Percentiles rank a stretch among this genome's conserved stretches.
Conservation (phyloP, 2,888 invertebrate species). For the Pristionchus entomophagus region DNA sequence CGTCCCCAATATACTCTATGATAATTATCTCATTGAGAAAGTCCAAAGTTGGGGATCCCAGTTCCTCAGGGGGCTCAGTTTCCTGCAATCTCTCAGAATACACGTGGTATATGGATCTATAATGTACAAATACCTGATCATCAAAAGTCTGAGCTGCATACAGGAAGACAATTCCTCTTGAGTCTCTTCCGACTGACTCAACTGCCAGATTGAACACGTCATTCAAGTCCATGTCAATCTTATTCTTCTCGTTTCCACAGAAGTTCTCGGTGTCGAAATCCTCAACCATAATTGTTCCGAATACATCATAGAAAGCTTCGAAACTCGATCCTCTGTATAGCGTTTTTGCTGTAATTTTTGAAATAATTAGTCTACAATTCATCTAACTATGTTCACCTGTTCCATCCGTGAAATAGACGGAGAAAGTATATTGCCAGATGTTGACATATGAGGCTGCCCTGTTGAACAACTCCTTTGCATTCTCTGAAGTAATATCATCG, state of each 20-base stretch:
- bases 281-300: not conserved
- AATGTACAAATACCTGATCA: not conserved
- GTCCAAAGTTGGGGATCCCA: no score
- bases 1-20: no score
- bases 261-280: not conserved
- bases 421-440: constrained; percentile 31
- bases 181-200: constrained; percentile 25
- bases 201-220: not conserved
- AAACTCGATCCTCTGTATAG: not conserved
- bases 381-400: not conserved
- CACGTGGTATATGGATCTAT: no score
- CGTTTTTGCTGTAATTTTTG: not conserved
- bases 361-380: not conserved
- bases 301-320: not conserved
- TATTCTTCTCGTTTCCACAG: not conserved
- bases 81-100: no score
- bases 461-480: not conserved
- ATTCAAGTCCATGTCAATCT: not conserved
- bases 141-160: not conserved
- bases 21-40: no score
- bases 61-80: no score
- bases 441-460: not conserved
- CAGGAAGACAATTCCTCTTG: not conserved
- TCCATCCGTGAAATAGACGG: not conserved
- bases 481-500: not conserved